Percentiles rank a stretch among this genome's conserved stretches.
Evolutionary conservation across 2,888 invertebrate species (phyloP).

Genomic region (Gastrophysa polygoni): DNA sequence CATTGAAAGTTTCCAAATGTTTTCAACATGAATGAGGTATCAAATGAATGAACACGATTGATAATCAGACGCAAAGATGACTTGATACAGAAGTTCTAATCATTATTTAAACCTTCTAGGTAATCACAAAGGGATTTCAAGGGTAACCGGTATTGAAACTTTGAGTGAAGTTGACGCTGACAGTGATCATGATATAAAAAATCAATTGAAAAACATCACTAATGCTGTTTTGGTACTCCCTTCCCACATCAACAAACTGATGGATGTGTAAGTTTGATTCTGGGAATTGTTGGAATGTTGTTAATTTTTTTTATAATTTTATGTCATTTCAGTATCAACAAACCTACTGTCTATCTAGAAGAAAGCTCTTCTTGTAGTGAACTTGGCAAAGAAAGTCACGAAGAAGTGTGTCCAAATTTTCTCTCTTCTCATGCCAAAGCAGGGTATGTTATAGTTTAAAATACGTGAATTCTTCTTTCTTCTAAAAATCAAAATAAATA

Average conservation of each 20-base stretch:
- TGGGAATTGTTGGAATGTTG: conserved; percentile 3
- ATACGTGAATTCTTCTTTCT: too few species aligned
- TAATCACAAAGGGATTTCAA: conserved; percentile 43
- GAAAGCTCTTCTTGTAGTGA: conserved; percentile 59
- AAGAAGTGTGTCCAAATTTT: conserved; percentile 51
- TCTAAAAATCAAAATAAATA: too few species aligned
- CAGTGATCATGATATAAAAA: conserved; percentile 54
- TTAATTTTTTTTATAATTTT: conserved; percentile 21
- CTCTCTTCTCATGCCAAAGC: conserved; percentile 52
- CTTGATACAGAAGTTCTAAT: too few species aligned
- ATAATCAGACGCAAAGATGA: too few species aligned
- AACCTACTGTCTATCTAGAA: conserved; percentile 54
- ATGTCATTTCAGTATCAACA: conserved; percentile 42
- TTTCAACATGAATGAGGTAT: too few species aligned
- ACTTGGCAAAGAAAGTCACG: conserved; percentile 54
- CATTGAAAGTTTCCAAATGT: too few species aligned
- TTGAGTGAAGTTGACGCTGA: conserved; percentile 55
- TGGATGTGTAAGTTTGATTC: conserved; percentile 42
- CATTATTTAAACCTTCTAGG: conserved; percentile 27
- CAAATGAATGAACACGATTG: too few species aligned
- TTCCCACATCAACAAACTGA: conserved; percentile 50
- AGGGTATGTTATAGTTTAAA: too few species aligned
- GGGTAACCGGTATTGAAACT: conserved; percentile 50
- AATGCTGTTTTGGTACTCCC: conserved; percentile 48
- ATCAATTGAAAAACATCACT: conserved; percentile 47